Conservation (phyloP, 2,888 invertebrate species). For the Acrobasis suavella region DNA sequence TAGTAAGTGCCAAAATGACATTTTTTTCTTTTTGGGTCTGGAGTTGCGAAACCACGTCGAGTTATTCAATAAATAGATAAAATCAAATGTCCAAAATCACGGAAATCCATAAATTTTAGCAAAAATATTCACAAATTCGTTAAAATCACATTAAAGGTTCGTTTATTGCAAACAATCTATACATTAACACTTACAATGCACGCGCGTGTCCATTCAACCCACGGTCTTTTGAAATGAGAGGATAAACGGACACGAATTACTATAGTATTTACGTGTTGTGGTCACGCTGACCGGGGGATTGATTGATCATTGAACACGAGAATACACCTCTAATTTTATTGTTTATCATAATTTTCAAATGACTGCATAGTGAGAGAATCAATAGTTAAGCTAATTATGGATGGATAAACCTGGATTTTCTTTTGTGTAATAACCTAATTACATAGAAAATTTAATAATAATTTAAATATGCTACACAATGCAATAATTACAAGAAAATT, state of each 20-base stretch:
- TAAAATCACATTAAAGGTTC: constrained; percentile 53
- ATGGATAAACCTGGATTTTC: too few species aligned
- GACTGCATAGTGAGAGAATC: neutral
- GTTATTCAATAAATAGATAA: constrained; percentile 6
- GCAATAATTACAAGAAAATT: too few species aligned
- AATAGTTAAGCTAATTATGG: neutral
- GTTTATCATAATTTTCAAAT: neutral
- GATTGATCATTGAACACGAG: constrained; percentile 63
- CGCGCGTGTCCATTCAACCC: constrained; percentile 50
- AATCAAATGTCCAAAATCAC: constrained; percentile 21
- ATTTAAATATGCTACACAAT: too few species aligned
- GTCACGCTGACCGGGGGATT: constrained; percentile 55
- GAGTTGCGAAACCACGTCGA: neutral
- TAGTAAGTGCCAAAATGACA: too few species aligned
- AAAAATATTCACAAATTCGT: constrained; percentile 38
- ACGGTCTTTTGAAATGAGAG: constrained; percentile 27
- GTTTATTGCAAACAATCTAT: constrained; percentile 51
- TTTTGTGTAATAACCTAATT: too few species aligned
- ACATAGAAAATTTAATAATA: too few species aligned
- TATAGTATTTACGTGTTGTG: constrained; percentile 43
- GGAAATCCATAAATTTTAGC: constrained; percentile 26
- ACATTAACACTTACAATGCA: constrained; percentile 43
- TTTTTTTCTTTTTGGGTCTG: neutral
- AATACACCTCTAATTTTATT: constrained; percentile 66
- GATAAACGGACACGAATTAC: constrained; percentile 47